Percentiles rank a stretch among this genome's conserved stretches.
phyloP scores from a whole-genome alignment of 37 sponge, comb jelly and placozoan genomes.

The Spongilla lacustris region DNA sequence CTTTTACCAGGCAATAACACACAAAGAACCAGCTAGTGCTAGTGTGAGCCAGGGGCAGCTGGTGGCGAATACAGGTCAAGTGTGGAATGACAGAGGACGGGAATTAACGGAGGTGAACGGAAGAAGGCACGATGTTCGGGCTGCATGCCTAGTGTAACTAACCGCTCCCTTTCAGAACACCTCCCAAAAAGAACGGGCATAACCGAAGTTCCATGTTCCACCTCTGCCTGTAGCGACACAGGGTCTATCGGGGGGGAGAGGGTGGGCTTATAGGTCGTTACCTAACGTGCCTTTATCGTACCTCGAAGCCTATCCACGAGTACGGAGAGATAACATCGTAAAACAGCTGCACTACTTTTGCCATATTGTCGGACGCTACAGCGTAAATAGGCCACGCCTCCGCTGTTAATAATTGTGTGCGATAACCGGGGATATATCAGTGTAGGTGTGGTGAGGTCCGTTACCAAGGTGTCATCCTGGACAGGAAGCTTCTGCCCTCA shows the following conservation, averaged over 20 bases:
- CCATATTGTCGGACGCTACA: not conserved
- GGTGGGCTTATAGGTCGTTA: not conserved
- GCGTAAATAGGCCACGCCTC: not conserved
- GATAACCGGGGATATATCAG: no score
- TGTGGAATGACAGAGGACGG: no score
- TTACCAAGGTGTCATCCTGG: no score
- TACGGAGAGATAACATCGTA: slow-evolving; percentile 87
- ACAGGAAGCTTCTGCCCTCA: no score
- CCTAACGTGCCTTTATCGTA: not conserved
- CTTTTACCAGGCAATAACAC: no score
- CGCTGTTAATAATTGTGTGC: not conserved
- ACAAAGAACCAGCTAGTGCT: no score
- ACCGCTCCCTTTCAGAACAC: slow-evolving; percentile 66
- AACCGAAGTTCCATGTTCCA: slow-evolving; percentile 72
- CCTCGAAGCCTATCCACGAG: slow-evolving; percentile 85
- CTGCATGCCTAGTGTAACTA: not conserved
- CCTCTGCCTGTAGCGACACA: slow-evolving; percentile 62
- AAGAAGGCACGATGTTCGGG: no score
- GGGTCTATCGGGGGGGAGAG: slow-evolving; percentile 20
- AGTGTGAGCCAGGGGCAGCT: no score
- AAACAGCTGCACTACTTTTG: slow-evolving; percentile 52
- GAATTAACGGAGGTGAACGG: not conserved
- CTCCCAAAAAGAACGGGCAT: slow-evolving; percentile 71
- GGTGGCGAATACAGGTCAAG: no score
- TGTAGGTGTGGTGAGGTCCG: no score